phyloP scores from a whole-genome alignment of 2,888 invertebrate species.

The Psylliodes chrysocephalus region DNA sequence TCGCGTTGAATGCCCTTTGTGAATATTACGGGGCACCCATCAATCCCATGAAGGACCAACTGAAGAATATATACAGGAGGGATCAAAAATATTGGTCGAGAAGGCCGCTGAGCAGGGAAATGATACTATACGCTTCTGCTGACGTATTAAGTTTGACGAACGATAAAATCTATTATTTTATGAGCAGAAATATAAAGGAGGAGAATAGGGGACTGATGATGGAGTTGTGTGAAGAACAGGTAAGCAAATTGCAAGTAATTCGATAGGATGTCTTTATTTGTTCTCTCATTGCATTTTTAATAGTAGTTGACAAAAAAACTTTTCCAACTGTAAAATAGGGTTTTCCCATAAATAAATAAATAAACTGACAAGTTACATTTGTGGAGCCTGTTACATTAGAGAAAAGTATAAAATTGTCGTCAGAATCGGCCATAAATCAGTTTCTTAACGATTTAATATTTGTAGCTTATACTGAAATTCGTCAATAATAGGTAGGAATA shows the following conservation, averaged over 20 bases:
- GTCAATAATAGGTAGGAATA: too few species aligned
- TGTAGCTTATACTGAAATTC: too few species aligned
- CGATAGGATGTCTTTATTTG: too few species aligned
- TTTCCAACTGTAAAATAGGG: too few species aligned
- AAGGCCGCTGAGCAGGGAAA: conserved; percentile 87
- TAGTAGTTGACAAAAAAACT: too few species aligned
- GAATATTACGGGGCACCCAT: conserved; percentile 87
- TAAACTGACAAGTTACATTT: too few species aligned
- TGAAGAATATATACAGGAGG: conserved; percentile 84
- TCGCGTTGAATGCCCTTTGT: conserved; percentile 91
- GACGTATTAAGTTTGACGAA: conserved; percentile 89
- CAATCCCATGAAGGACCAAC: conserved; percentile 91
- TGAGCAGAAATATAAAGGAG: conserved; percentile 75
- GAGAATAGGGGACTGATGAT: conserved; percentile 80
- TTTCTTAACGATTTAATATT: too few species aligned
- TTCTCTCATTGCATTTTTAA: too few species aligned
- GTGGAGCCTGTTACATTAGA: too few species aligned
- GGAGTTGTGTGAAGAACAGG: conserved; percentile 89
- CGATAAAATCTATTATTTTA: conserved; percentile 81
- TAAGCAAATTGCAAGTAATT: conserved; percentile 39
- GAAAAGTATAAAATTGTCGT: too few species aligned
- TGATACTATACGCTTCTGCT: conserved; percentile 90
- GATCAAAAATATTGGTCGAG: conserved; percentile 90
- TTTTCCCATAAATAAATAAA: too few species aligned
- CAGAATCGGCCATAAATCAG: too few species aligned